Evolutionary conservation across 2,113 vertebrate genomes (phyloP).

Genomic region (Haemorhous mexicanus): DNA sequence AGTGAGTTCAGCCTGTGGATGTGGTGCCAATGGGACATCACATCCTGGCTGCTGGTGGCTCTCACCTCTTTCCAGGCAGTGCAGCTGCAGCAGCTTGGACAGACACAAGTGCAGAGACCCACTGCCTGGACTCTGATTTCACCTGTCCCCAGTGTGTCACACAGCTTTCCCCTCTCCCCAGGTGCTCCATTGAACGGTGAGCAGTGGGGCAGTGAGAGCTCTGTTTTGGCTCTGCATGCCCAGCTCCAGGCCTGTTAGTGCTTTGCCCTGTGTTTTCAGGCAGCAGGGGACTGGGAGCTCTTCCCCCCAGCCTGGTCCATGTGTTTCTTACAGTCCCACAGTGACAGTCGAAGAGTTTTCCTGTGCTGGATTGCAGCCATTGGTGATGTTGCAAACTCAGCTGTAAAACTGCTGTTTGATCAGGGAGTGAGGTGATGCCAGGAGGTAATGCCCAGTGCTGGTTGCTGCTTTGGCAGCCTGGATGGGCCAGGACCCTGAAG

Average conservation of each 20-base stretch:
- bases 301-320: not conserved
- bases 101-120: not conserved
- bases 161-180: not conserved
- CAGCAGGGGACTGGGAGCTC: not conserved
- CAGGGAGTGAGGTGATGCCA: not conserved
- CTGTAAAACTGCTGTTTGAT: not conserved
- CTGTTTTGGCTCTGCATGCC: not conserved
- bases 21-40: rapidly evolving
- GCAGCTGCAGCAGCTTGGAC: not conserved
- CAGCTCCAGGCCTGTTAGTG: not conserved
- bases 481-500: not conserved
- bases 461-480: not conserved
- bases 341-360: not conserved
- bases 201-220: not conserved
- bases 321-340: not conserved
- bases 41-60: not conserved
- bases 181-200: rapidly evolving
- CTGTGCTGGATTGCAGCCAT: not conserved
- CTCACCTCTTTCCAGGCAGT: not conserved
- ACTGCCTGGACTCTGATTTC: not conserved
- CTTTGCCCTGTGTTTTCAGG: not conserved
- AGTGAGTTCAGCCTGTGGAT: rapidly evolving
- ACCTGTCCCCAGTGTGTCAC: not conserved
- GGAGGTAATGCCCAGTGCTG: not conserved
- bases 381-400: too few species aligned